Evolutionary conservation across 2,113 vertebrate species (phyloP), one percentile per base, ranked within the genome.

Genomic region (Festucalex cinctus): DNA sequence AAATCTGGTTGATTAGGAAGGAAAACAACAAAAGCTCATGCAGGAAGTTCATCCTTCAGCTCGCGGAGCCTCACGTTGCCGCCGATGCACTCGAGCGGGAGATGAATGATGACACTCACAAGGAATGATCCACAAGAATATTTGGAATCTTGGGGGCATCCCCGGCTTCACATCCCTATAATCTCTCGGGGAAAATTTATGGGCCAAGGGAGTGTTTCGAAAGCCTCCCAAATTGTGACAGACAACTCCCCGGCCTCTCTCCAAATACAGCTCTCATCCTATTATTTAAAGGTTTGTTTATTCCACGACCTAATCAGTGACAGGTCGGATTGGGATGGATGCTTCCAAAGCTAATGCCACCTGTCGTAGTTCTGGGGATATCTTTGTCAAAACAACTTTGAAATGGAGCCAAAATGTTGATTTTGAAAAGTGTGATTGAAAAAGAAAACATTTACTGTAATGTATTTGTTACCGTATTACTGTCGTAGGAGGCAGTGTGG

Each of bases 281-380:
- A 87, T 91, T 89, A 90, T 90, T 91, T 90, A 89, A 81, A 79
- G 81, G 70, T 87, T 83, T 86, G 84, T 91, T 91, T 90, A 88
- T 90, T 86, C 76, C 88, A 86, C 81, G 78, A 80, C 70, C 83
- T 88, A 85, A 91, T 90, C 87, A 85, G 86, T 89, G 87, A 86
- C 90, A 88, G 85, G 77, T 86, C 59, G 60, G 69, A 66, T 75
- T 22, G 70, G 76, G 79, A 75, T 69, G 68, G 70, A 80, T 76
- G 71, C 63, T 83, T 72, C 78, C 72, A 53, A 57, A 73, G 65
- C 75, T 76, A 83, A 83, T 73, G 71, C 77, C 83, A 83, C 82
- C 86, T 87, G 73, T 82, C 76, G 66, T 65, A 79, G 77, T 57
- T 14, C 26, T 17, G 26, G 24, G 12, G 22, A 54, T 53, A 53